Percentiles rank a stretch among this genome's conserved stretches.
These are phyloP conservation scores for Hydrotaea diabolus DNA, from an alignment of 2,888 invertebrate species.

Conservation along the genomic window DNA sequence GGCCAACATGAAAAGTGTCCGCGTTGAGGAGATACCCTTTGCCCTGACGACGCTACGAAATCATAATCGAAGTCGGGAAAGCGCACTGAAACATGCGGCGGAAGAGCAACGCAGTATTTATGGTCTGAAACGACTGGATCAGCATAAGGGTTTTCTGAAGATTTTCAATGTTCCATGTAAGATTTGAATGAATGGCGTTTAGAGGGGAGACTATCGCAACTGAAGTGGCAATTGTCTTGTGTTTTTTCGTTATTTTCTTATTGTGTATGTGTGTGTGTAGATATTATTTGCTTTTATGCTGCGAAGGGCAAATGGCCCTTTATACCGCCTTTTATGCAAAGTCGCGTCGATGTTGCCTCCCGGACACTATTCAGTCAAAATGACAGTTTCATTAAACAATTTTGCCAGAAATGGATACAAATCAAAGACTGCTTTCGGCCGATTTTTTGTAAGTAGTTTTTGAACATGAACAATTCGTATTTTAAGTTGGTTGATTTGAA, in stretches of 20 bases:
- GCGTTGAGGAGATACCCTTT: constrained; percentile 75
- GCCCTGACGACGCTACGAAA: constrained; percentile 40
- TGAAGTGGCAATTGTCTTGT: background rate
- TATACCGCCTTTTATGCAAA: constrained; percentile 78
- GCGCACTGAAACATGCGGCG: constrained; percentile 25
- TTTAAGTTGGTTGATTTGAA: too few relatives aligned
- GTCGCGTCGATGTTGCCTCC: constrained; percentile 76
- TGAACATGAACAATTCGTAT: too few relatives aligned
- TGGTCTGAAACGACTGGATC: constrained; percentile 74
- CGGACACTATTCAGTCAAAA: constrained; percentile 76
- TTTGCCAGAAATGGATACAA: constrained; percentile 78
- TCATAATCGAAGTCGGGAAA: constrained; percentile 41
- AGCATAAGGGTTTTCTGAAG: constrained; percentile 77
- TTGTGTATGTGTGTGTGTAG: constrained; percentile 68
- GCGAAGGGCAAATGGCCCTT: constrained; percentile 80
- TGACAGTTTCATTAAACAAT: constrained; percentile 76
- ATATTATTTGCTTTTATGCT: constrained; percentile 79
- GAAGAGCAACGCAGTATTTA: constrained; percentile 71
- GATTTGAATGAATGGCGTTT: constrained; percentile 37
- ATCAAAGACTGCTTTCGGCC: constrained; percentile 79
- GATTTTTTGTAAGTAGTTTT: constrained; percentile 71
- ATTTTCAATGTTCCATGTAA: constrained; percentile 79
- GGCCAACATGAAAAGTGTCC: constrained; percentile 73
- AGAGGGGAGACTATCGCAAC: background rate
- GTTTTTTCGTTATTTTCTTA: background rate